Percentiles rank a stretch among this genome's conserved stretches.
Evolutionary conservation across 2,113 vertebrate species (phyloP).

Genomic region (Limanda limanda): DNA sequence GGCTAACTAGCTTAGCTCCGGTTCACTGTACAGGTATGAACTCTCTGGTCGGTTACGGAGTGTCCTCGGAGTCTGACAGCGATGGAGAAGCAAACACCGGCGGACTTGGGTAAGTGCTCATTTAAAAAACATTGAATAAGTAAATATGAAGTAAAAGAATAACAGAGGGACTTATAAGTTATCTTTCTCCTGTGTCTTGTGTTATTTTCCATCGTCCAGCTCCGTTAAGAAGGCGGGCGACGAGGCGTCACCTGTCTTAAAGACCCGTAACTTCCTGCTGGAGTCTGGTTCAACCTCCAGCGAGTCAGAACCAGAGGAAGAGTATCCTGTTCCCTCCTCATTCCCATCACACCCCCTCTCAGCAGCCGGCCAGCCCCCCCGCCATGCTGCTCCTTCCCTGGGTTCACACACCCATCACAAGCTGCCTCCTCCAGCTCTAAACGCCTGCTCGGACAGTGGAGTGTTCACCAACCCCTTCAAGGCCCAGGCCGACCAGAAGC

Average conservation of each 20-base stretch:
- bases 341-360: neutral
- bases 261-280: constrained; percentile 77
- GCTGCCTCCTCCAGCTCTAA: constrained; percentile 78
- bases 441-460: constrained; percentile 65
- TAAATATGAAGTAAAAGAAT: too few relatives aligned
- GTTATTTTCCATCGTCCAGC: constrained; percentile 18
- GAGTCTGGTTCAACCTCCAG: constrained; percentile 76
- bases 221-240: neutral
- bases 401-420: constrained; percentile 42
- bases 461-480: constrained; percentile 86
- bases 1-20: constrained; percentile 20
- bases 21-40: constrained; percentile 52
- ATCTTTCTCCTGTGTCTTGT: neutral
- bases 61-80: constrained; percentile 82
- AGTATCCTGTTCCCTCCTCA: constrained; percentile 8
- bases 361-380: neutral
- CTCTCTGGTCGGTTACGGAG: constrained; percentile 81
- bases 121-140: neutral
- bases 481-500: constrained; percentile 77
- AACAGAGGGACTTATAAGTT: neutral
- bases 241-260: constrained; percentile 21
- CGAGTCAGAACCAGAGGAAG: constrained; percentile 50
- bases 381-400: neutral
- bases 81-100: constrained; percentile 65
- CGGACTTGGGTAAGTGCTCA: constrained; percentile 23